Evolutionary conservation across 1,140 invertebrate genomes (phyloP).

Genomic region (Conus betulinus): DNA sequence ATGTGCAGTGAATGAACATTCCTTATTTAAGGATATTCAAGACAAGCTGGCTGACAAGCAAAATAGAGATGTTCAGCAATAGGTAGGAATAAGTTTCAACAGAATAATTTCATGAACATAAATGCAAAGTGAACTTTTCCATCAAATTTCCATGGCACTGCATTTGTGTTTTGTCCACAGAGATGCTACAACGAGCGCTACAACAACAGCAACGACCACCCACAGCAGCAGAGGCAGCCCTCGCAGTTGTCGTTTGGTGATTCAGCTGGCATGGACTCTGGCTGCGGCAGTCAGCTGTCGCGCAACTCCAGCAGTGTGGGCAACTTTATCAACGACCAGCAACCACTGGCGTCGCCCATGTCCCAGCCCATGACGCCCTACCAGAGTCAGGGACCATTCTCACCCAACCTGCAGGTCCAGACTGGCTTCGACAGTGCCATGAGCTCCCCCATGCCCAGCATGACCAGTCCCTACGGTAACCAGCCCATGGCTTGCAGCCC

Average conservation of each 20-base stretch:
- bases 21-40: no score
- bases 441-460: slow-evolving; percentile 45
- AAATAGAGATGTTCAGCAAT: no score
- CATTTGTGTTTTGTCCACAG: slow-evolving; percentile 14
- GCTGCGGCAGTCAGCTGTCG: slow-evolving; percentile 37
- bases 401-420: slow-evolving; percentile 54
- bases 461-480: slow-evolving; percentile 58
- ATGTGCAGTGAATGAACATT: no score
- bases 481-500: slow-evolving; percentile 59
- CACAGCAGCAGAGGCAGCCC: slow-evolving; percentile 23
- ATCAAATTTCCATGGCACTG: no score
- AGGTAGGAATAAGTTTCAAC: no score
- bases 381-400: slow-evolving; percentile 23
- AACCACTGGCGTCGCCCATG: neutral
- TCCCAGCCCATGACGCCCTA: slow-evolving; percentile 28
- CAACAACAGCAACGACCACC: slow-evolving; percentile 45
- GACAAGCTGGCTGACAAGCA: no score
- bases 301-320: slow-evolving; percentile 46
- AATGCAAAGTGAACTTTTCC: no score
- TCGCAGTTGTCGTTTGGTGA: slow-evolving; percentile 10
- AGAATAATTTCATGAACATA: no score
- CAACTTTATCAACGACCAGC: slow-evolving; percentile 31
- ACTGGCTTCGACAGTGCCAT: slow-evolving; percentile 53
- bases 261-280: slow-evolving; percentile 22
- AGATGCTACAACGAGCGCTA: slow-evolving; percentile 36